phyloP scores from a whole-genome alignment of 2,888 invertebrate genomes.

The Orthonychiurus folsomi region DNA sequence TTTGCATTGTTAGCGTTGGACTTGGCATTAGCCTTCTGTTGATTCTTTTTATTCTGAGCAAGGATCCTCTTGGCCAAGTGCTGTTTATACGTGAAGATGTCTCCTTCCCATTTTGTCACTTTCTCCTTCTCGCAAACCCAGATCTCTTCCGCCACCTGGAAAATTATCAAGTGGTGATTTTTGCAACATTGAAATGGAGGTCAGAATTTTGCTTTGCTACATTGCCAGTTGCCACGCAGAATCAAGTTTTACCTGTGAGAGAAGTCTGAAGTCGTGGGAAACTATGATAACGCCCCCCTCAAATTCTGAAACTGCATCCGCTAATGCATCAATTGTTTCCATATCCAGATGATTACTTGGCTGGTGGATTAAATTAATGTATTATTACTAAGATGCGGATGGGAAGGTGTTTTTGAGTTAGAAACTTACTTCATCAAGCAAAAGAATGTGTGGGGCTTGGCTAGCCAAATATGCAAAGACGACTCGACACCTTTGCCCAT shows the following conservation, averaged over 20 bases:
- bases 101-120: conserved; percentile 94
- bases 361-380: conserved; percentile 6
- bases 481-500: conserved; percentile 96
- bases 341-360: conserved; percentile 69
- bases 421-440: conserved; percentile 43
- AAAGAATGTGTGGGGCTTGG: conserved; percentile 88
- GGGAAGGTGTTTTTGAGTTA: neutral
- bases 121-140: conserved; percentile 97
- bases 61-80: conserved; percentile 78
- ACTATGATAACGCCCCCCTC: conserved; percentile 98
- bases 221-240: neutral
- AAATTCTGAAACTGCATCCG: conserved; percentile 94
- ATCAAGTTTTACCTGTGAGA: conserved; percentile 79
- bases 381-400: no score
- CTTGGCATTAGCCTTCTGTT: conserved; percentile 16
- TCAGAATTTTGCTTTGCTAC: neutral
- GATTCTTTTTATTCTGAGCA: conserved; percentile 52
- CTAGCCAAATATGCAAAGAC: conserved; percentile 98
- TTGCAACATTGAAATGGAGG: no score
- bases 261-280: conserved; percentile 98
- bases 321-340: conserved; percentile 92
- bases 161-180: conserved; percentile 12
- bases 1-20: no score
- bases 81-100: conserved; percentile 92
- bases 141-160: conserved; percentile 93